Conservation (phyloP, 2,113 vertebrate genomes). For the Dasyornis broadbenti region DNA sequence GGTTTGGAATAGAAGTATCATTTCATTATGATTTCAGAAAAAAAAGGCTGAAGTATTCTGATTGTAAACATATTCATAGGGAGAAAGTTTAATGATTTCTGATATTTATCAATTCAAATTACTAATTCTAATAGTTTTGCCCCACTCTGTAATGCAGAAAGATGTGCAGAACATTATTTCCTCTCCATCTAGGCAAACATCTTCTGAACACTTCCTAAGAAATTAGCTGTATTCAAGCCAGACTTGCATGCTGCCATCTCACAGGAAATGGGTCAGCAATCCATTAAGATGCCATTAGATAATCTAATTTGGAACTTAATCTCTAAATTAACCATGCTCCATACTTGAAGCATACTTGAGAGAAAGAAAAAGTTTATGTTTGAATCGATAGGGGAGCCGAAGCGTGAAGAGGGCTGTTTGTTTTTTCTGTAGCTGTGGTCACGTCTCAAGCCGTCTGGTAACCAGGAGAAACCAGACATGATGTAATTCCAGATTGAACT, state of each 20-base stretch:
- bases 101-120: not conserved
- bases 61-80: not conserved
- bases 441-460: constrained; percentile 90
- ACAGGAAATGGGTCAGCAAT: constrained; percentile 98
- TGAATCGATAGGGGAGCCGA: constrained; percentile 81
- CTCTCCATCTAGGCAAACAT: constrained; percentile 70
- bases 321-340: constrained; percentile 91
- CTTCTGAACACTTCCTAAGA: constrained; percentile 75
- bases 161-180: constrained; percentile 63
- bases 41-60: not conserved
- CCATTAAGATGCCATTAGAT: constrained; percentile 99
- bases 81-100: not conserved
- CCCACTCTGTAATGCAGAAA: constrained; percentile 53
- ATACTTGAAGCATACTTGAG: constrained; percentile 81
- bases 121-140: constrained; percentile 17
- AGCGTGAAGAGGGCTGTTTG: constrained; percentile 86
- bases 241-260: constrained; percentile 86
- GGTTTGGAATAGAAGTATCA: not conserved
- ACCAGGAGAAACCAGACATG: constrained; percentile 92
- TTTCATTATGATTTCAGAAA: not conserved
- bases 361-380: constrained; percentile 79
- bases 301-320: constrained; percentile 98
- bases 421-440: constrained; percentile 86
- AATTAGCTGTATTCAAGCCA: constrained; percentile 87
- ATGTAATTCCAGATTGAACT: constrained; percentile 91